Evolutionary conservation across 2,888 invertebrate genomes (phyloP).

Genomic region (Lepidocyrtoides sp.): DNA sequence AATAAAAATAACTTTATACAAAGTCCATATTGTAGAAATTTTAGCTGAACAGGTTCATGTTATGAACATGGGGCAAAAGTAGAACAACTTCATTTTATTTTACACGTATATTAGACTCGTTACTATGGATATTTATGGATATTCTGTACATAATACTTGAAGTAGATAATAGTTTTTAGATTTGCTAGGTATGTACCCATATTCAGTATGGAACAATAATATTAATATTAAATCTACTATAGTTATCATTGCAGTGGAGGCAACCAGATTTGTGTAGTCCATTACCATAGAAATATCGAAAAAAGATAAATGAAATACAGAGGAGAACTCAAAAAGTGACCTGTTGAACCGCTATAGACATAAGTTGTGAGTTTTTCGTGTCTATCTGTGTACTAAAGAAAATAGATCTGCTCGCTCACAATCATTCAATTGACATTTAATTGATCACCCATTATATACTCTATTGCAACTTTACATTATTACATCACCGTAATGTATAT

Average conservation of each 20-base stretch:
- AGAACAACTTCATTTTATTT: neutral
- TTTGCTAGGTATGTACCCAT: neutral
- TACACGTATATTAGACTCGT: neutral
- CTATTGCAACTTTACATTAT: neutral
- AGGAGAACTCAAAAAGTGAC: conserved; percentile 11
- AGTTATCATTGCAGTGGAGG: too few species aligned
- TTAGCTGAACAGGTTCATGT: neutral
- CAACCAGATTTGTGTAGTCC: too few species aligned
- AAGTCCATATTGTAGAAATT: neutral
- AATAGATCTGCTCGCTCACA: neutral
- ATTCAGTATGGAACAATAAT: too few species aligned
- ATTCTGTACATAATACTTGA: neutral
- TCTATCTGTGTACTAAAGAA: neutral
- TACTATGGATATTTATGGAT: neutral
- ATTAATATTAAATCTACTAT: too few species aligned
- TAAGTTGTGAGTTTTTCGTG: neutral
- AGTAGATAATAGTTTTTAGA: neutral
- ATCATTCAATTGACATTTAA: conserved; percentile 22
- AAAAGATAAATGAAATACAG: neutral
- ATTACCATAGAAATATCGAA: neutral
- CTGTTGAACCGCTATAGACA: conserved; percentile 18
- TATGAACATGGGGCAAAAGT: neutral
- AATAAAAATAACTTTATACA: neutral
- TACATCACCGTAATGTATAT: neutral
- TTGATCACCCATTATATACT: neutral